Evolutionary conservation across 2,113 vertebrate genomes (phyloP).

Genomic region (Chitala chitala): DNA sequence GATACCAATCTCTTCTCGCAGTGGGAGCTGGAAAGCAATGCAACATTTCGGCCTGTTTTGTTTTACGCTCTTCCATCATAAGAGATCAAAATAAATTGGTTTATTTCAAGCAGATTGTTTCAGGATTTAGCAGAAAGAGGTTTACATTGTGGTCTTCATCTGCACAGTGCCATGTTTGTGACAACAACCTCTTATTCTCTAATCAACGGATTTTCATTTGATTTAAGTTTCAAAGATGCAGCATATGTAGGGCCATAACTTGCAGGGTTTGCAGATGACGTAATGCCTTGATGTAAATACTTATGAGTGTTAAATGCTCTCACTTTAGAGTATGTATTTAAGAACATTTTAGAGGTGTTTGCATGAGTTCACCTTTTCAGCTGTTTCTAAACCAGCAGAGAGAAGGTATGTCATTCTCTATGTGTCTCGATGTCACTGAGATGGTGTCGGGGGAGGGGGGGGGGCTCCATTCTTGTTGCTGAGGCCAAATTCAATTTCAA

Average conservation of each 20-base stretch:
- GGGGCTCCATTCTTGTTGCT: not conserved
- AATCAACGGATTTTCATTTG: too few relatives aligned
- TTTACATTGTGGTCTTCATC: not conserved
- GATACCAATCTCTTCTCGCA: not conserved
- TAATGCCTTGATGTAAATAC: too few relatives aligned
- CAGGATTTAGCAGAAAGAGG: not conserved
- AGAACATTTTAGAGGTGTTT: not conserved
- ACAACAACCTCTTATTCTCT: too few relatives aligned
- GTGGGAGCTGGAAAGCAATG: not conserved
- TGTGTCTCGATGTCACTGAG: not conserved
- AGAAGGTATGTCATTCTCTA: not conserved
- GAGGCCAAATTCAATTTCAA: conserved; percentile 20
- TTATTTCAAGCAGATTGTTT: not conserved
- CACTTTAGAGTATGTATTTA: not conserved
- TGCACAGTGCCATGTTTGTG: too few relatives aligned
- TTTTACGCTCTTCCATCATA: not conserved
- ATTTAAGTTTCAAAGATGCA: too few relatives aligned
- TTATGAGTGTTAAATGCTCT: not conserved
- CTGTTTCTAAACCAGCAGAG: not conserved
- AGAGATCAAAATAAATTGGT: not conserved
- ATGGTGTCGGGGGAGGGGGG: not conserved
- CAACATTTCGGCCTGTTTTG: conserved; percentile 1
- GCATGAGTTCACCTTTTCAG: not conserved
- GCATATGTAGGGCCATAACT: too few relatives aligned
- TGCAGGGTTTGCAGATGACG: too few relatives aligned